Base-by-base conservation (phyloP, 2,113 vertebrate genomes). In the Phylloscopus whistleri region DNA sequence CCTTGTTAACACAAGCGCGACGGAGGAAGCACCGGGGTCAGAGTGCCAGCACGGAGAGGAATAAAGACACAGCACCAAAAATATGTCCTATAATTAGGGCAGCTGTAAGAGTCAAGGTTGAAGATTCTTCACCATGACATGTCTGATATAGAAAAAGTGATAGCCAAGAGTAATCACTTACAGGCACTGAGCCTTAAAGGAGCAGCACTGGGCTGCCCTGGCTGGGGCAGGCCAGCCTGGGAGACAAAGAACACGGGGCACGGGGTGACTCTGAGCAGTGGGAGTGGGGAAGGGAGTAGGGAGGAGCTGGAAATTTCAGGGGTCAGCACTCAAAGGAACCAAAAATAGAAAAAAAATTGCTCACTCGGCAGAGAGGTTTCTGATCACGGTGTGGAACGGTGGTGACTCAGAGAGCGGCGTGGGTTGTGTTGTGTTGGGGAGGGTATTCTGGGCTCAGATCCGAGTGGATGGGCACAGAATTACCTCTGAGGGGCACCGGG, bases 21-120 rank as follows among this genome's bases (percentile, higher is more conserved):
- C 93, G 67, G 94, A 97, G 94, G 97, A 97, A 97, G 94, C 96
- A 93, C 93, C 4, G 72, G 95, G 97, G 97, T 97, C 97, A 97
- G 82, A 93, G 95, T 94, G 95, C 87, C 95, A 84, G 93, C 90
- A 89, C 28, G 20, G 95, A 73, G 80, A 97, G 97, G 97, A 95
- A 97, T 96, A 95, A 97, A 97, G 97, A 97, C 96, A 91, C 96
- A 95, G 95, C 93, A 96, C 96, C 97, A 97, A 97, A 97, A 97
- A 97, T 97, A 96, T 96, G 96, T 97, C 96, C 96, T 97, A 94
- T 97, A 96, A 97, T 97, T 97, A 97, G 97, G 97, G 97, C 97
- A 95, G 92, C 96, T 97, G 87, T 80, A 97, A 95, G 96, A 97
- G 96, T 97, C 97, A 97, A 97, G 97, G 97, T 97, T 97, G 97